Percentiles rank a stretch among this genome's conserved stretches.
phyloP scores from a whole-genome alignment of 1,140 invertebrate species.

The Listronotus oregonensis region DNA sequence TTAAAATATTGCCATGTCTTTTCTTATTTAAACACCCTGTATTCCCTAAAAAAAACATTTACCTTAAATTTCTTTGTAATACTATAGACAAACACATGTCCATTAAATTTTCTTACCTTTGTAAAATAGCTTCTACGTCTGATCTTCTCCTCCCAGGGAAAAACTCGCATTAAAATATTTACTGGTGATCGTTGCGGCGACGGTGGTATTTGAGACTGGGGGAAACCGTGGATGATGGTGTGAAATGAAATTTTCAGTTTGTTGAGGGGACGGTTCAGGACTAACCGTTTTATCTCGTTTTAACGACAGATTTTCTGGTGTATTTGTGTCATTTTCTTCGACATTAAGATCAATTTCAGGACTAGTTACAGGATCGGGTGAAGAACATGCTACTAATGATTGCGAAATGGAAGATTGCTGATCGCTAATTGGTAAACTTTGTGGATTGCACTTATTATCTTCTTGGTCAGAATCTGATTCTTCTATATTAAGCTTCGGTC shows the following conservation, averaged over 20 bases:
- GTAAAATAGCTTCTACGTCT: conserved; percentile 82
- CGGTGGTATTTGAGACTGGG: conserved; percentile 58
- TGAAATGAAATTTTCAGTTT: conserved; percentile 51
- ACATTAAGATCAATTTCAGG: conserved; percentile 61
- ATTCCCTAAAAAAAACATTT: too few relatives aligned
- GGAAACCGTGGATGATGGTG: conserved; percentile 57
- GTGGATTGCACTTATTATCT: conserved; percentile 49
- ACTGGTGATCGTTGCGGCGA: conserved; percentile 67
- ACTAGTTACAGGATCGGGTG: conserved; percentile 57
- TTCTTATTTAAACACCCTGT: too few relatives aligned
- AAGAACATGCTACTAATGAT: conserved; percentile 52
- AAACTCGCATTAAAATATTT: conserved; percentile 78
- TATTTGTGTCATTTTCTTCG: conserved; percentile 60
- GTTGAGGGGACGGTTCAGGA: conserved; percentile 50
- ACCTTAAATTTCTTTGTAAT: too few relatives aligned
- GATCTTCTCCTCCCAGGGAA: conserved; percentile 81
- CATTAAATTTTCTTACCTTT: conserved; percentile 59
- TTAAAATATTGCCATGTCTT: too few relatives aligned
- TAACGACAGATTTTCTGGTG: conserved; percentile 67
- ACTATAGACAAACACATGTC: too few relatives aligned
- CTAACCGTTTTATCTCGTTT: conserved; percentile 56
- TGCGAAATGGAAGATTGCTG: conserved; percentile 27
- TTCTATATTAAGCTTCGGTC: conserved; percentile 61
- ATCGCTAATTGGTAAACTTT: conserved; percentile 35
- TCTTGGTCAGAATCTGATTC: conserved; percentile 58